Evolutionary conservation across 1,140 invertebrate genomes (phyloP).

Genomic region (Lordiphosa clarofinis): DNA sequence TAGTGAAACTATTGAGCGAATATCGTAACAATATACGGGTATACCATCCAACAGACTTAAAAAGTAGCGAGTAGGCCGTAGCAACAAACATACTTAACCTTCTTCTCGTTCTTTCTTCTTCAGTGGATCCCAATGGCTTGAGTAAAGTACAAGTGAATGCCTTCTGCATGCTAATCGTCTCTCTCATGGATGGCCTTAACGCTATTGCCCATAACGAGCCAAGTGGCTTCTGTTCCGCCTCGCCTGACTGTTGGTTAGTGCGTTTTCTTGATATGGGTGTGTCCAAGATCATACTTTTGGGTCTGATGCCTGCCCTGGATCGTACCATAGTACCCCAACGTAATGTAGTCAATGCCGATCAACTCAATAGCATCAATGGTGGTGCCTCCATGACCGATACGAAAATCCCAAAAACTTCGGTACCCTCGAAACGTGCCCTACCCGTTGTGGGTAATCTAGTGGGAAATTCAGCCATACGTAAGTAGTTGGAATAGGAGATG

Average conservation of each 20-base stretch:
- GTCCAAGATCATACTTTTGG: constrained; percentile 41
- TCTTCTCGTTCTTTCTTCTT: neutral
- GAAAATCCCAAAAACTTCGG: constrained; percentile 11
- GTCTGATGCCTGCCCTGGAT: constrained; percentile 51
- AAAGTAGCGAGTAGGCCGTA: too few relatives aligned
- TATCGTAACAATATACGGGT: too few relatives aligned
- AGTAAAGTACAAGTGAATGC: constrained; percentile 45
- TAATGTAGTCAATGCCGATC: constrained; percentile 14
- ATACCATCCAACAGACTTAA: too few relatives aligned
- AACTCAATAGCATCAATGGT: constrained; percentile 25
- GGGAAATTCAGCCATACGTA: neutral
- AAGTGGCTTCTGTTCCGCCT: constrained; percentile 49
- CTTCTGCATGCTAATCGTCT: constrained; percentile 48
- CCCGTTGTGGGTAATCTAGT: neutral
- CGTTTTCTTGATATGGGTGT: constrained; percentile 57
- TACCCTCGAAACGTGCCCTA: constrained; percentile 29
- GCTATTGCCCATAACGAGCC: constrained; percentile 40
- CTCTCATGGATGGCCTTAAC: constrained; percentile 44
- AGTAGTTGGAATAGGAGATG: too few relatives aligned
- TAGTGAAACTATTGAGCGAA: too few relatives aligned
- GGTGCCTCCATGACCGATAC: neutral
- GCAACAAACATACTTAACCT: too few relatives aligned
- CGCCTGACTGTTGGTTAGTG: constrained; percentile 48
- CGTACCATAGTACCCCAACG: constrained; percentile 14
- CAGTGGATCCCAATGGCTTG: constrained; percentile 47